phyloP scores from a whole-genome alignment of 2,797 vertebrate genomes.

The Acanthurus leucopareius region DNA sequence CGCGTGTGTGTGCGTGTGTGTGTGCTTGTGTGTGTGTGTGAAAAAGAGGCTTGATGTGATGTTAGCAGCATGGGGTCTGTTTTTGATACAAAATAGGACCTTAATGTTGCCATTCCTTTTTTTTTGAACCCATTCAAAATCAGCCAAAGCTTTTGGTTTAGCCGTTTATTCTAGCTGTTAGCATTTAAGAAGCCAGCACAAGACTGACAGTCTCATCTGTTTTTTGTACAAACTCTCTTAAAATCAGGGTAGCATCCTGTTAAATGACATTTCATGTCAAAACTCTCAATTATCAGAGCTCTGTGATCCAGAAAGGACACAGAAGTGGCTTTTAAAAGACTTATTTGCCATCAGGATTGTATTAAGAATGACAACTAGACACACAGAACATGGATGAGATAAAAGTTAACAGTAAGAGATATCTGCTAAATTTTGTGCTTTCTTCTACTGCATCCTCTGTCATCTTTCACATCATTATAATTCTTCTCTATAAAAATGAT shows the following conservation, averaged over 20 bases:
- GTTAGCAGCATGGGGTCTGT: conserved; percentile 25
- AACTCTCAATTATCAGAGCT: not conserved
- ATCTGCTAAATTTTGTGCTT: no score
- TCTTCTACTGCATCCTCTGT: no score
- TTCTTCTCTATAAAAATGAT: no score
- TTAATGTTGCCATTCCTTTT: conserved; percentile 23
- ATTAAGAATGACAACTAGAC: not conserved
- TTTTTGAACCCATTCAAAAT: conserved; percentile 7
- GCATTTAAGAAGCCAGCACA: not conserved
- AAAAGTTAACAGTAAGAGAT: no score
- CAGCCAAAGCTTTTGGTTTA: not conserved
- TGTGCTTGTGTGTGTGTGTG: not conserved
- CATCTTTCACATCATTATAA: no score
- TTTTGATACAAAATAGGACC: conserved; percentile 4
- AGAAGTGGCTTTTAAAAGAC: no score
- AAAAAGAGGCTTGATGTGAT: conserved; percentile 4
- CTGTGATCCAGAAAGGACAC: not conserved
- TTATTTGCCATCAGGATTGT: not conserved
- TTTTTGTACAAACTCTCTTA: not conserved
- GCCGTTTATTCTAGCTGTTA: no score
- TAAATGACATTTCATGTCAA: not conserved
- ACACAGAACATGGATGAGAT: no score
- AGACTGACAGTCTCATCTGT: not conserved
- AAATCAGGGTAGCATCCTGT: not conserved
- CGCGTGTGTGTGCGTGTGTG: not conserved